Conservation (phyloP, 2,113 vertebrate genomes). For the Periophthalmodon schlosseri region DNA sequence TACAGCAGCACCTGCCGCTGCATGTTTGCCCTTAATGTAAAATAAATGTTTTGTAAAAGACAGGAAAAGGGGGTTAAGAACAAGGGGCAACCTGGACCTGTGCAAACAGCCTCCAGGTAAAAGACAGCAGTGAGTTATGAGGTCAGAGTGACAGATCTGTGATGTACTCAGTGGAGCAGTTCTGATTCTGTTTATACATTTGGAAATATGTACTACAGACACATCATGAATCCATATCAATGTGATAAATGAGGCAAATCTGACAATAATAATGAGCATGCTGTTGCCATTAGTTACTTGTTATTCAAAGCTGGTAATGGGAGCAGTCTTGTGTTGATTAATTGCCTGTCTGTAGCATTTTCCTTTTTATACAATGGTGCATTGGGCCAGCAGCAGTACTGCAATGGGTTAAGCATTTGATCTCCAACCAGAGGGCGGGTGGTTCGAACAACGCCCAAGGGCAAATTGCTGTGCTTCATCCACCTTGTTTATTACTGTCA, state of each 20-base stretch:
- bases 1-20: constrained; percentile 51
- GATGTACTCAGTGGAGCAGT: not conserved
- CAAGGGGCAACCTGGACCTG: not conserved
- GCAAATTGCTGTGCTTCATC: not conserved
- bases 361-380: not conserved
- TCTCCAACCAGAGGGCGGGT: not conserved
- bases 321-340: not conserved
- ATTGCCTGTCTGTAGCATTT: not conserved
- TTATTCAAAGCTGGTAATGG: not conserved
- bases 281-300: not conserved
- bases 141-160: not conserved
- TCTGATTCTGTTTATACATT: not conserved
- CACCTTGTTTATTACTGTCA: not conserved
- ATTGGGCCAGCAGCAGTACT: not conserved
- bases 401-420: not conserved
- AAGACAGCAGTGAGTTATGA: not conserved
- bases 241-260: not conserved
- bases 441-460: not conserved
- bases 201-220: not conserved
- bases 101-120: too few relatives aligned
- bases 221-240: not conserved
- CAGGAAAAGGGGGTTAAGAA: constrained; percentile 7
- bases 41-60: not conserved
- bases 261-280: not conserved
- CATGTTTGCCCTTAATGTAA: constrained; percentile 33